Evolutionary conservation across 2,113 vertebrate genomes (phyloP).

Genomic region (Chaetodon trifascialis): DNA sequence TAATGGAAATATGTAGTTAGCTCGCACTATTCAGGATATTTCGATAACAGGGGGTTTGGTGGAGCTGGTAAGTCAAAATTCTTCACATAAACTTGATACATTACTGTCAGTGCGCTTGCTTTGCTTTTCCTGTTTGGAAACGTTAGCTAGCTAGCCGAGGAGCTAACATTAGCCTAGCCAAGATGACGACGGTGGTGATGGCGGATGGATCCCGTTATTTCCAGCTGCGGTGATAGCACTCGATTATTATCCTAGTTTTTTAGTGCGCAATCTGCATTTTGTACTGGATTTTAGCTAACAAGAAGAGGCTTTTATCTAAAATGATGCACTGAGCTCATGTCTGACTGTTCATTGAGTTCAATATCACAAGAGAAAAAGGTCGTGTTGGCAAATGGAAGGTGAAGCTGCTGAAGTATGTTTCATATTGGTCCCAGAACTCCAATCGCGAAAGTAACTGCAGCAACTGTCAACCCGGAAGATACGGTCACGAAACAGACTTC

Average conservation of each 20-base stretch:
- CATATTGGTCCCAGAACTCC: not conserved
- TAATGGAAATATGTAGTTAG: conserved; percentile 77
- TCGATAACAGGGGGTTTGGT: conserved; percentile 48
- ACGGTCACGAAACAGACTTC: conserved; percentile 25
- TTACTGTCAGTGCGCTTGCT: not conserved
- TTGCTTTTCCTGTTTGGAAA: not conserved
- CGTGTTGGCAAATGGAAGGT: conserved; percentile 56
- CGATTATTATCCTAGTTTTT: not conserved
- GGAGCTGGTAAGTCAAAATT: conserved; percentile 63
- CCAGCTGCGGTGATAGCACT: conserved; percentile 41
- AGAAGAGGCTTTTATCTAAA: fast-evolving
- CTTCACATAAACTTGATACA: not conserved
- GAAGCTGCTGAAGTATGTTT: conserved; percentile 57
- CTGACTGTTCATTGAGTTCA: not conserved
- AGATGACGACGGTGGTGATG: conserved; percentile 65
- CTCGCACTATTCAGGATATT: conserved; percentile 14
- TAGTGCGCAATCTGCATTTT: fast-evolving
- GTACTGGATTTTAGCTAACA: not conserved
- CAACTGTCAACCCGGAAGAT: not conserved
- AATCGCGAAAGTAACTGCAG: not conserved
- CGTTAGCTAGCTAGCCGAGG: conserved; percentile 34
- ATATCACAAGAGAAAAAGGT: conserved; percentile 14
- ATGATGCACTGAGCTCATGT: fast-evolving
- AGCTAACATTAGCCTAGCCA: conserved; percentile 75
- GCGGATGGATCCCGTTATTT: conserved; percentile 75